phyloP scores from a whole-genome alignment of 2,888 invertebrate species.

The Drosophila robusta region DNA sequence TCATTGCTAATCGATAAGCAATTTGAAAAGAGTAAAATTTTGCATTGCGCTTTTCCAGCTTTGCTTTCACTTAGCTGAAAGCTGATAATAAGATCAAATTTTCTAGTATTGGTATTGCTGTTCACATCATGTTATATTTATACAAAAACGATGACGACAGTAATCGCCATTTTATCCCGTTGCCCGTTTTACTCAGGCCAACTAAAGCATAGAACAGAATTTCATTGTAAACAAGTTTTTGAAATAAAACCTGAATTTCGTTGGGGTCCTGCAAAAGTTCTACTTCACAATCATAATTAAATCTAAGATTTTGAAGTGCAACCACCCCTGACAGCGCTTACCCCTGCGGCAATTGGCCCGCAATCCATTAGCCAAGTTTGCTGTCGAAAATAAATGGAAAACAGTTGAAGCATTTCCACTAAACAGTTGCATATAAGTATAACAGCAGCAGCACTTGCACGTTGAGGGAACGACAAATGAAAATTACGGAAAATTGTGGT shows the following conservation, averaged over 20 bases:
- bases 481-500: slow-evolving; percentile 49
- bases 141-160: too few relatives aligned
- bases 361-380: neutral
- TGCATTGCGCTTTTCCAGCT: too few relatives aligned
- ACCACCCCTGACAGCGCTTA: neutral
- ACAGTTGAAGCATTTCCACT: slow-evolving; percentile 27
- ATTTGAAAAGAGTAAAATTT: neutral
- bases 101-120: too few relatives aligned
- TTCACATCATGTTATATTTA: too few relatives aligned
- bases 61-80: too few relatives aligned
- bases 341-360: neutral
- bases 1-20: neutral
- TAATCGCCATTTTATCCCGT: too few relatives aligned
- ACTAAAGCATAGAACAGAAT: neutral
- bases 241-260: neutral
- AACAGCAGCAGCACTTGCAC: slow-evolving; percentile 25
- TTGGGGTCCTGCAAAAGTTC: neutral
- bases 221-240: neutral
- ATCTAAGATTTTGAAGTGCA: neutral
- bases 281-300: neutral
- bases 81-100: too few relatives aligned
- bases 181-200: neutral
- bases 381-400: slow-evolving; percentile 14
- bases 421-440: slow-evolving; percentile 11
- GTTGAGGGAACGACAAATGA: slow-evolving; percentile 52